These are phyloP conservation scores for Arrhopalites spinosus DNA, from an alignment of 2,888 invertebrate species.

Conservation along the genomic window DNA sequence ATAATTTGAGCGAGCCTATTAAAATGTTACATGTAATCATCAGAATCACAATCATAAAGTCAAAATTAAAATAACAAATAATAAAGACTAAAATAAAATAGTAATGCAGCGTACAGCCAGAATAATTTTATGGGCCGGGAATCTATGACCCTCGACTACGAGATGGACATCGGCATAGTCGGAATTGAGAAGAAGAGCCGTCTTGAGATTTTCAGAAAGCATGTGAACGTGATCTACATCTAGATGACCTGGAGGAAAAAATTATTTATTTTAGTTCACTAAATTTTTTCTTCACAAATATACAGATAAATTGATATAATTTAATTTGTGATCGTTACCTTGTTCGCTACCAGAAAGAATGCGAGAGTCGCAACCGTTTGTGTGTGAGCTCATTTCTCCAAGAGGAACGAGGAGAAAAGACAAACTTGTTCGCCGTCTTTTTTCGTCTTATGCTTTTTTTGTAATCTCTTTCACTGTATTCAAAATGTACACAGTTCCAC, in stretches of 20 bases:
- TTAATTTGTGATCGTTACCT: no score
- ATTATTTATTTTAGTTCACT: no score
- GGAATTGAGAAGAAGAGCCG: conserved; percentile 53
- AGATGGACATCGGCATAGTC: conserved; percentile 48
- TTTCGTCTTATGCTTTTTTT: no score
- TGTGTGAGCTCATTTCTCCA: conserved; percentile 51
- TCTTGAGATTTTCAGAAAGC: conserved; percentile 55
- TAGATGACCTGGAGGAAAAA: no score
- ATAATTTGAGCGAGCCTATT: conserved; percentile 41
- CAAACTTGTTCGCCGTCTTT: conserved; percentile 16
- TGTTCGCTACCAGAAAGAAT: conserved; percentile 40
- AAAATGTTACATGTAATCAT: no score
- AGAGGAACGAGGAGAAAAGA: background rate
- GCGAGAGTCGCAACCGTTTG: conserved; percentile 48
- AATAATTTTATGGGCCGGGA: background rate
- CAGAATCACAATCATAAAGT: background rate
- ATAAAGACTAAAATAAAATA: background rate
- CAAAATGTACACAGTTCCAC: no score
- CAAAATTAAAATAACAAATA: background rate
- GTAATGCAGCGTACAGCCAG: background rate
- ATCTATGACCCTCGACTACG: conserved; percentile 74
- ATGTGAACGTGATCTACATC: conserved; percentile 55
- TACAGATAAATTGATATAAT: no score
- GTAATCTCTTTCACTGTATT: no score
- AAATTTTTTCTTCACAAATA: no score